phyloP scores from a whole-genome alignment of 2,113 vertebrate genomes.

The Triplophysa tibetana region DNA sequence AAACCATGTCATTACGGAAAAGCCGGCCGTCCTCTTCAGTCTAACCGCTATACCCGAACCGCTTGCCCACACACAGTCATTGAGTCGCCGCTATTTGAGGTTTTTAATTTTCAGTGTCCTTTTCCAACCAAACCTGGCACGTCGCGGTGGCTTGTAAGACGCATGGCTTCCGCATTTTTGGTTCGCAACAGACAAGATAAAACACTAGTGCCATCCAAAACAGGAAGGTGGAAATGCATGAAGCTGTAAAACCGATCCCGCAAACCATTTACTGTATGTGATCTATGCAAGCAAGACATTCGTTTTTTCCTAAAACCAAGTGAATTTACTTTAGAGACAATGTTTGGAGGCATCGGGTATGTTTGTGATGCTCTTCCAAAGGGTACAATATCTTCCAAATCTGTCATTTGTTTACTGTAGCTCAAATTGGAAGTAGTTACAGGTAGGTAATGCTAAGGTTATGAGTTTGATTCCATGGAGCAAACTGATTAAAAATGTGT shows the following conservation, averaged over 20 bases:
- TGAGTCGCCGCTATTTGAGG: background rate
- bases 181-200: background rate
- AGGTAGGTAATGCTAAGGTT: too few relatives aligned
- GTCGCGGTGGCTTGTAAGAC: background rate
- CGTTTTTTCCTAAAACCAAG: background rate
- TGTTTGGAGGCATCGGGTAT: too few relatives aligned
- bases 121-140: constrained; percentile 4
- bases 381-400: too few relatives aligned
- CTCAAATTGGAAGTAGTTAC: too few relatives aligned
- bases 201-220: background rate
- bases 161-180: background rate
- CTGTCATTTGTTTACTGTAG: too few relatives aligned
- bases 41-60: background rate
- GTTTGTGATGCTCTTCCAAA: too few relatives aligned
- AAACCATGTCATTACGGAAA: constrained; percentile 34
- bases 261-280: too few relatives aligned
- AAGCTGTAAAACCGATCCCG: background rate
- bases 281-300: background rate
- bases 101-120: background rate
- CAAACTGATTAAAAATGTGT: too few relatives aligned
- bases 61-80: background rate
- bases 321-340: background rate
- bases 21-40: background rate
- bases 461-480: too few relatives aligned
- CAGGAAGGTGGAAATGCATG: background rate